These are phyloP conservation scores for Pelodytes ibericus DNA, from an alignment of 2,797 vertebrate genomes.

Conservation along the genomic window DNA sequence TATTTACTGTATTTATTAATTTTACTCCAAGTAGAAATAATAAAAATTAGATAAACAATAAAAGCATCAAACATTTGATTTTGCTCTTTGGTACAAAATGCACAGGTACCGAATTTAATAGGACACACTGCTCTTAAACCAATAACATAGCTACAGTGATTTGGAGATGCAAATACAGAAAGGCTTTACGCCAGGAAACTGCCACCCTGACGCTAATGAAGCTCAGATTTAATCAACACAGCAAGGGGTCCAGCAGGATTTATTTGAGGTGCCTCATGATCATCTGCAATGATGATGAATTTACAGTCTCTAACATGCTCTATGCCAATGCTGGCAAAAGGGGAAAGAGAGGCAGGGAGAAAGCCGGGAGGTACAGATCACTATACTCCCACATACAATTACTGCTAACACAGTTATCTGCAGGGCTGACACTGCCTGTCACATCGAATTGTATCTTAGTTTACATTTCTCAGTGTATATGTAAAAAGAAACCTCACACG, in stretches of 20 bases:
- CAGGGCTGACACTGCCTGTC: not conserved
- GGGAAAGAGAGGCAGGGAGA: conserved; percentile 11
- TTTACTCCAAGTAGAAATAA: no score
- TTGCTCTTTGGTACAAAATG: no score
- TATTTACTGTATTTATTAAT: no score
- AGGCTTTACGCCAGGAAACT: not conserved
- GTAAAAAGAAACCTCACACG: not conserved
- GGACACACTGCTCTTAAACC: no score
- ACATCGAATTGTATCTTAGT: not conserved
- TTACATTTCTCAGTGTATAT: not conserved
- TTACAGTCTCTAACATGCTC: not conserved
- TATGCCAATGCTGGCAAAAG: conserved; percentile 9
- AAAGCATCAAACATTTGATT: no score
- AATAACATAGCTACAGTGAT: no score
- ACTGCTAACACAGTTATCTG: not conserved
- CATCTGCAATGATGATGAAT: conserved; percentile 23
- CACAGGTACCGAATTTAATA: not conserved
- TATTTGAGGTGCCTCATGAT: not conserved
- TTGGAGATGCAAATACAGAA: no score
- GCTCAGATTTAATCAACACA: conserved; percentile 6
- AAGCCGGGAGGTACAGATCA: not conserved
- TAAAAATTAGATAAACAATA: no score
- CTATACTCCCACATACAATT: conserved; percentile 14
- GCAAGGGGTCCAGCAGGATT: not conserved
- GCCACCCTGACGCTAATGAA: conserved; percentile 9